Percentiles rank a stretch among this genome's conserved stretches.
Evolutionary conservation across 1,140 invertebrate genomes (phyloP).

Genomic region (Amyelois transitella): DNA sequence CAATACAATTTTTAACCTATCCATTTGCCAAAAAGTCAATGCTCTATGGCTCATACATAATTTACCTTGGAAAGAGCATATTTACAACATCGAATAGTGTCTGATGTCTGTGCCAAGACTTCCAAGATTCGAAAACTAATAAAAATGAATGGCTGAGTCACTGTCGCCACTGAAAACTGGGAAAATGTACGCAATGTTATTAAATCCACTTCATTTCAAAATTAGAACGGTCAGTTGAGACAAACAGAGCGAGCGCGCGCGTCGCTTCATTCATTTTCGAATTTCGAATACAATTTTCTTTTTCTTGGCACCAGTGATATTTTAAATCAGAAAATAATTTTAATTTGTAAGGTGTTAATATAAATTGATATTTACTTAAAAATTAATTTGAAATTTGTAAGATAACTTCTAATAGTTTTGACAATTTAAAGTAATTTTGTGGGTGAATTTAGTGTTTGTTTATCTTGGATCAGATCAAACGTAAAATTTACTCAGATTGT

Average conservation of each 20-base stretch:
- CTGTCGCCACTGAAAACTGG: constrained; percentile 47
- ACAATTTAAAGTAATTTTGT: not conserved
- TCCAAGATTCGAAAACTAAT: not conserved
- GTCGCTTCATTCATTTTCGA: constrained; percentile 14
- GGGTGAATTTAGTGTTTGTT: not conserved
- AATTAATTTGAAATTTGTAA: not conserved
- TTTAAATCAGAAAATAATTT: not conserved
- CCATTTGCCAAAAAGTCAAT: constrained; percentile 3
- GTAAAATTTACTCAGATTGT: not conserved
- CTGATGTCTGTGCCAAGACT: constrained; percentile 9
- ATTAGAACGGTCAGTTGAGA: constrained; percentile 46
- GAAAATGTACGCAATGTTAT: constrained; percentile 65
- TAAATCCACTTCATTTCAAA: constrained; percentile 64
- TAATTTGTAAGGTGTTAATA: not conserved
- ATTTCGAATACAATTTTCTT: not conserved
- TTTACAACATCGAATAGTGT: not conserved
- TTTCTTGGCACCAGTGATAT: not conserved
- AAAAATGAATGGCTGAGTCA: constrained; percentile 46
- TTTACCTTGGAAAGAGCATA: not conserved
- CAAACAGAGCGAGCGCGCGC: constrained; percentile 42
- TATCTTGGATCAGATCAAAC: not conserved
- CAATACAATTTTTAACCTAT: not conserved
- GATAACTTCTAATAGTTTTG: not conserved
- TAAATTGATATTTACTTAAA: not conserved
- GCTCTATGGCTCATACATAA: not conserved